These are phyloP conservation scores for Trimorus sp. DNA, from an alignment of 2,888 invertebrate species.

Conservation along the genomic window DNA sequence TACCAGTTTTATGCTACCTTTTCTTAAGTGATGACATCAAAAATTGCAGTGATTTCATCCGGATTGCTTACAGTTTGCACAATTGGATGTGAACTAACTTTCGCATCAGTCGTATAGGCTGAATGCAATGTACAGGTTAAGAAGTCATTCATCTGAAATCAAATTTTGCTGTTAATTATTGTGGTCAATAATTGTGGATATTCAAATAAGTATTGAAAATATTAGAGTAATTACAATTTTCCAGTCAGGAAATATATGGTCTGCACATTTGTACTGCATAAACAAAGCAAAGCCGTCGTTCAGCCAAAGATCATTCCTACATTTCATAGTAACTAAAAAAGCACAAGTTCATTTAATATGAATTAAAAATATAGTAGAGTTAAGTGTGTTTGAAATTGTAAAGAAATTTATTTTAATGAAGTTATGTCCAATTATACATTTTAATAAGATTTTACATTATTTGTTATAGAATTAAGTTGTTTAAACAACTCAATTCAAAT, in stretches of 20 bases:
- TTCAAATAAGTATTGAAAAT: conserved; percentile 4
- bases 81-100: conserved; percentile 94
- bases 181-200: no score
- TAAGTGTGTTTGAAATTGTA: no score
- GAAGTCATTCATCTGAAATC: conserved; percentile 89
- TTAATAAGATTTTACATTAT: no score
- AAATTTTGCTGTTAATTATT: background rate
- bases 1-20: no score
- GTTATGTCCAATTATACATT: no score
- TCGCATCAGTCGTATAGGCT: conserved; percentile 85
- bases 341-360: background rate
- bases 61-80: conserved; percentile 92
- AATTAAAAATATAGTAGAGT: no score
- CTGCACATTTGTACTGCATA: conserved; percentile 91
- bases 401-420: no score
- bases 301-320: conserved; percentile 97
- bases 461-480: no score
- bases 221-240: conserved; percentile 82
- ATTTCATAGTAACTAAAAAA: conserved; percentile 91
- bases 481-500: no score
- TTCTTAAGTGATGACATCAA: conserved; percentile 93
- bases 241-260: conserved; percentile 89
- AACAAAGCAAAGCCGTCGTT: conserved; percentile 97
- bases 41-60: conserved; percentile 94
- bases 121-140: conserved; percentile 78